Evolutionary conservation across 2,113 vertebrate species (phyloP).

Genomic region (Megaleporinus macrocephalus): DNA sequence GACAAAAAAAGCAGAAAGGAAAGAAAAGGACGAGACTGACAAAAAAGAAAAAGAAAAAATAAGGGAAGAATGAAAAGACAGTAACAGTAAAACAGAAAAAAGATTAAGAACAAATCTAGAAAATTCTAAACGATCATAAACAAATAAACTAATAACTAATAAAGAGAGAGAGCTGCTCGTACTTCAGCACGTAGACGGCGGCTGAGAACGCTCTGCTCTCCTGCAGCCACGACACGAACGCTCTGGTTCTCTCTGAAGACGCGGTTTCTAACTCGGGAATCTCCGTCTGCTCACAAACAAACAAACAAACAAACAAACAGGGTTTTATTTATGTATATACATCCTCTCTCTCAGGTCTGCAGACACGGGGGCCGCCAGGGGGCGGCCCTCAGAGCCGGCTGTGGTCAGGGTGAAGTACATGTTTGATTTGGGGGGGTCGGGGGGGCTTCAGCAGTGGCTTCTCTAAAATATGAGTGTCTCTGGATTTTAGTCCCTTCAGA

Average conservation of each 20-base stretch:
- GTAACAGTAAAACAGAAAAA: not conserved
- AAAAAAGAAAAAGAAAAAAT: too few species aligned
- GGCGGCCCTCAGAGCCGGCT: too few species aligned
- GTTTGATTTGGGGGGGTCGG: not conserved
- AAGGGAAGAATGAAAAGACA: not conserved
- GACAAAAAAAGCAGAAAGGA: not conserved
- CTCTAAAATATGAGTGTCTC: not conserved
- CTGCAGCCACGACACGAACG: conserved; percentile 93
- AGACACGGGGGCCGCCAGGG: too few species aligned
- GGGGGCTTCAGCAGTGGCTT: too few species aligned
- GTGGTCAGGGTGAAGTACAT: not conserved
- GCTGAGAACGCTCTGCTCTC: conserved; percentile 86
- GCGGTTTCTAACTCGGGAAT: conserved; percentile 88
- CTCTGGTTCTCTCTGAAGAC: conserved; percentile 86
- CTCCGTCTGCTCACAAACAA: conserved; percentile 74
- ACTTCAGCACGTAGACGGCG: conserved; percentile 89
- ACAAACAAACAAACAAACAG: not conserved
- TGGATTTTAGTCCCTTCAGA: not conserved
- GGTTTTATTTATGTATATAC: not conserved
- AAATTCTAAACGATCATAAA: not conserved
- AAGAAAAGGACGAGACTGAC: not conserved
- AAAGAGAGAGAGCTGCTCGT: conserved; percentile 65
- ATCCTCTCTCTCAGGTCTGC: too few species aligned
- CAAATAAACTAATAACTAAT: not conserved
- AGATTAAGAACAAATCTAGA: too few species aligned